Base-by-base conservation (phyloP, 2,113 vertebrate genomes). In the Numida meleagris region DNA sequence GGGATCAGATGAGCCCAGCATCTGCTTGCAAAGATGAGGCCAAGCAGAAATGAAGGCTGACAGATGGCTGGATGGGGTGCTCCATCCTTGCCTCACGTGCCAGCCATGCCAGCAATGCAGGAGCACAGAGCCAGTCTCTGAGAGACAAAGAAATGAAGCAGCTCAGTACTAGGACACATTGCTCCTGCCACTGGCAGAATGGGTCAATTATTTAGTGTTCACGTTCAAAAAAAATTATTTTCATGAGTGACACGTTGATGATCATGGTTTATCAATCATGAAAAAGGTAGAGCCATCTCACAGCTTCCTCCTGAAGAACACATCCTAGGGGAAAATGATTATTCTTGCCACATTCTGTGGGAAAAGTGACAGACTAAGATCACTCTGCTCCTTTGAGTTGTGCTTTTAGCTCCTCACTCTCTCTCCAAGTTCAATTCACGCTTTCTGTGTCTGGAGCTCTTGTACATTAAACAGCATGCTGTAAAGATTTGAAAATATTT, bases 61-160 rank as follows among this genome's bases (percentile, higher is more conserved):
- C 93, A 92, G 93, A 83, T 95, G 88, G 82, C 11, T 89, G 82
- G 82, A 76, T 40, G 82, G 71, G 67, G 73, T 23, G 33, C 33
- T 85, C 71, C 71, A 51, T 45, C 71, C 81, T 81, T 9, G 25
- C 45, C 42, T 73, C 8, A 19, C 2, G 23, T 1, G 0, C 9
- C 6, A 50, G 83, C 31, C 79, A 42, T 50, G 50, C 25, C 78
- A 80, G 63, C 36, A 70, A 46, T 6, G 3, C 25, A 3, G 62
- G 20, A 81, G 25, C 21, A 42, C 1, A 0, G 40, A 66, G 51
- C 16, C 38, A 76, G 51, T 2, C 11, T 7, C 46, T 15, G 21
- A 33, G 57, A 79, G 33, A 6, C 14, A 12, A 14, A 29, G 86
- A 46, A 24, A 75, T 5, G 31, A 9, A 57, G 73, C 73, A 45